Conservation (phyloP, 2,888 invertebrate genomes). For the Lasioglossum zephyrum region DNA sequence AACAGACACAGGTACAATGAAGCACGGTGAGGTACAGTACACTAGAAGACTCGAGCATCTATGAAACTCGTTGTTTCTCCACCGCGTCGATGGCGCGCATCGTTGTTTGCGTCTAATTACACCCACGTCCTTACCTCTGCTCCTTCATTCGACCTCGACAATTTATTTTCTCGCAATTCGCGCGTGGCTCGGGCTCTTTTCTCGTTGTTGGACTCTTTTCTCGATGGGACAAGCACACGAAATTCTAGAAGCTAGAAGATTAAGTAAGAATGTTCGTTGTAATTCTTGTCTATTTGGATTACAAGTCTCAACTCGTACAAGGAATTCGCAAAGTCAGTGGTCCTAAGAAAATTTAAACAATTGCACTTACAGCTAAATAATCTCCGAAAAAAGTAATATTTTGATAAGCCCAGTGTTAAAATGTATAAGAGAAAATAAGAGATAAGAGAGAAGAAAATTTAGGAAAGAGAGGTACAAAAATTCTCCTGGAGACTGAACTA, state of each 20-base stretch:
- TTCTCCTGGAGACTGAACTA: too few relatives aligned
- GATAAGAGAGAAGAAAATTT: too few relatives aligned
- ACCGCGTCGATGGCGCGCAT: conserved; percentile 32
- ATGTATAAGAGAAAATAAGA: too few relatives aligned
- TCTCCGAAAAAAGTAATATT: too few relatives aligned
- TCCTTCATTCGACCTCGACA: conserved; percentile 16
- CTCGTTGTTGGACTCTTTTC: conserved; percentile 12
- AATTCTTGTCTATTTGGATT: neutral
- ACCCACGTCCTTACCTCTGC: conserved; percentile 26
- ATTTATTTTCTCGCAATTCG: conserved; percentile 10
- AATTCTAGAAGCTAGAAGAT: neutral
- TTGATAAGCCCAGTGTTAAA: too few relatives aligned
- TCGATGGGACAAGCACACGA: neutral
- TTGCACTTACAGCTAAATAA: too few relatives aligned
- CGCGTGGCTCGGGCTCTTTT: neutral
- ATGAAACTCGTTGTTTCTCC: conserved; percentile 29
- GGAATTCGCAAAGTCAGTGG: too few relatives aligned
- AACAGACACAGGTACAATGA: neutral
- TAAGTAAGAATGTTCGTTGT: neutral
- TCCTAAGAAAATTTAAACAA: too few relatives aligned
- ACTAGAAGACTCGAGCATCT: conserved; percentile 4
- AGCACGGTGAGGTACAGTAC: neutral
- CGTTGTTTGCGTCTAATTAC: conserved; percentile 38
- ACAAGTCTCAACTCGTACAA: neutral
- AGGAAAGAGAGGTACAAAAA: too few relatives aligned